Evolutionary conservation across 2,797 vertebrate genomes (phyloP).

Genomic region (Pterois miles): DNA sequence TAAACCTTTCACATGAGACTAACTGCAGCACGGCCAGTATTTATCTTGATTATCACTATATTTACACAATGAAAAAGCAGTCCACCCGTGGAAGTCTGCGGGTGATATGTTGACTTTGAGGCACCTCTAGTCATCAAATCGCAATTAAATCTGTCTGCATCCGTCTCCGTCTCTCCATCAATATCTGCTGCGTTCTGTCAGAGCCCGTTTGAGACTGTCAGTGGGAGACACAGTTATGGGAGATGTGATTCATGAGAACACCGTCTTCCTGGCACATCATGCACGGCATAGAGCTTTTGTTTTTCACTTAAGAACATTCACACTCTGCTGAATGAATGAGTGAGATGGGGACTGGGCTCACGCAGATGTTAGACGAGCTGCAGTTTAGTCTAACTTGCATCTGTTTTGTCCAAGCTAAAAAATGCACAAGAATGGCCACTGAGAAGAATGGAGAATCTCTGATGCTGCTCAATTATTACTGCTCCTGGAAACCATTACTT

Average conservation of each 20-base stretch:
- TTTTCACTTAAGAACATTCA: slow-evolving; percentile 57
- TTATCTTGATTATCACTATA: slow-evolving; percentile 64
- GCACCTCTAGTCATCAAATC: slow-evolving; percentile 68
- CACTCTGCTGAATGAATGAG: slow-evolving; percentile 58
- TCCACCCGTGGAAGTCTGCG: slow-evolving; percentile 54
- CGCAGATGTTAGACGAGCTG: slow-evolving; percentile 62
- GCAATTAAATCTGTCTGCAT: slow-evolving; percentile 69
- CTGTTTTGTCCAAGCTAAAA: slow-evolving; percentile 65
- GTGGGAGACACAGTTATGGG: slow-evolving; percentile 69
- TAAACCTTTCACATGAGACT: slow-evolving; percentile 72
- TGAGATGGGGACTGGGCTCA: slow-evolving; percentile 31
- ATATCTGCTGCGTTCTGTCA: slow-evolving; percentile 64
- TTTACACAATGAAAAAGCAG: slow-evolving; percentile 51
- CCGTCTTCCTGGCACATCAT: slow-evolving; percentile 55
- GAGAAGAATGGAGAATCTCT: slow-evolving; percentile 33
- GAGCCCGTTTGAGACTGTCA: slow-evolving; percentile 62
- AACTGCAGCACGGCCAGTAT: slow-evolving; percentile 55
- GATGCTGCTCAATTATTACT: slow-evolving; percentile 54
- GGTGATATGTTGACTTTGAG: slow-evolving; percentile 68
- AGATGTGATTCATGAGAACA: slow-evolving; percentile 72
- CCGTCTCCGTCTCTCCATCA: slow-evolving; percentile 62
- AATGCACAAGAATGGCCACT: slow-evolving; percentile 51
- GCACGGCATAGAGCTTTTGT: slow-evolving; percentile 30
- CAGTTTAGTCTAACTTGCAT: slow-evolving; percentile 53
- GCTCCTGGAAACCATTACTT: slow-evolving; percentile 26